Evolutionary conservation across 1,140 invertebrate genomes (phyloP).

Genomic region (Varroa destructor): DNA sequence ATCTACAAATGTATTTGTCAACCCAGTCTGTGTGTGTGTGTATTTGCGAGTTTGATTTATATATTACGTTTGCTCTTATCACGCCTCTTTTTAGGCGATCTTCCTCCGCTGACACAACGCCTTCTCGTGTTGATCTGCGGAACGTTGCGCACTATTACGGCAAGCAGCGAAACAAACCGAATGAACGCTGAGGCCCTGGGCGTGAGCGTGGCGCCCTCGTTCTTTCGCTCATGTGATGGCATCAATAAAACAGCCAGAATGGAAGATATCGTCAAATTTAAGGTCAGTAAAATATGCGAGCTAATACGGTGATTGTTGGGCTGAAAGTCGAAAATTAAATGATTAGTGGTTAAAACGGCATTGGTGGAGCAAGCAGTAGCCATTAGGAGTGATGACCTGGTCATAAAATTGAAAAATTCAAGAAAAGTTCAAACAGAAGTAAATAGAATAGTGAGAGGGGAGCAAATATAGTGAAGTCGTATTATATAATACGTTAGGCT

Average conservation of each 20-base stretch:
- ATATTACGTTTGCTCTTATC: slow-evolving; percentile 33
- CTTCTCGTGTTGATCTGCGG: slow-evolving; percentile 87
- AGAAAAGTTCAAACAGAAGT: too few species aligned
- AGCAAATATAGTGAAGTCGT: too few species aligned
- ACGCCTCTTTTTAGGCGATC: slow-evolving; percentile 60
- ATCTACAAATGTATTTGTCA: too few species aligned
- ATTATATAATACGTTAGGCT: too few species aligned
- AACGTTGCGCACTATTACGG: slow-evolving; percentile 88
- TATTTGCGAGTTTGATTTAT: background rate
- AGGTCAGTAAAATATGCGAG: slow-evolving; percentile 48
- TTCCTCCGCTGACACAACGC: slow-evolving; percentile 78
- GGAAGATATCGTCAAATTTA: slow-evolving; percentile 84
- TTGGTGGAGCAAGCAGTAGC: too few species aligned
- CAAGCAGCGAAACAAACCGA: slow-evolving; percentile 74
- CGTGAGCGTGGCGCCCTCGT: slow-evolving; percentile 84
- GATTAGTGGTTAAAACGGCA: too few species aligned
- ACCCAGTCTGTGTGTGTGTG: background rate
- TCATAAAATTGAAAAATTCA: too few species aligned
- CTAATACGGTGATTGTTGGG: too few species aligned
- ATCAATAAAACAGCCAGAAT: slow-evolving; percentile 66
- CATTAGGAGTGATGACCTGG: too few species aligned
- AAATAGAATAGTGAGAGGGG: too few species aligned
- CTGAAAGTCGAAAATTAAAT: too few species aligned
- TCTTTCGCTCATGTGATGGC: slow-evolving; percentile 89
- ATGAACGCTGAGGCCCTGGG: slow-evolving; percentile 94